Conservation (phyloP, 2,888 invertebrate species). For the Suillia variegata region DNA sequence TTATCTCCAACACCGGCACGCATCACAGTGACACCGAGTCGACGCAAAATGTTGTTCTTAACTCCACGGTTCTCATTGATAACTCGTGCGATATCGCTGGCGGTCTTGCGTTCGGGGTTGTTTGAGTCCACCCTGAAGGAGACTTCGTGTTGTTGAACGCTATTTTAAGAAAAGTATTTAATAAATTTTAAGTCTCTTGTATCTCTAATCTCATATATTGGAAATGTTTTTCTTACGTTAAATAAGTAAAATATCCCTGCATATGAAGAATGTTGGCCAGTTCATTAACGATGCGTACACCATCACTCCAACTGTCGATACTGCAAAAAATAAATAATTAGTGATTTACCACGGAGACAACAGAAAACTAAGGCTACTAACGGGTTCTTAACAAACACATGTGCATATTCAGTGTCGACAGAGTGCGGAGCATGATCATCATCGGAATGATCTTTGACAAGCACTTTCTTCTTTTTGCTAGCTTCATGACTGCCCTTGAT, state of each 20-base stretch:
- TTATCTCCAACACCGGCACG: conserved; percentile 81
- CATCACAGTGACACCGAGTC: conserved; percentile 72
- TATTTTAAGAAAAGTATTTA: conserved; percentile 21
- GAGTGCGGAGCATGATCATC: conserved; percentile 67
- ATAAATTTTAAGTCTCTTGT: no score
- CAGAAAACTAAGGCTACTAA: conserved; percentile 54
- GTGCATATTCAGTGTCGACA: conserved; percentile 79
- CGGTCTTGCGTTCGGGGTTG: conserved; percentile 60
- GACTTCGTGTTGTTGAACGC: conserved; percentile 78
- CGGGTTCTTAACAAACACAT: conserved; percentile 77
- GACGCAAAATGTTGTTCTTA: conserved; percentile 69
- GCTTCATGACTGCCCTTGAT: conserved; percentile 51
- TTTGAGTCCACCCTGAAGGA: conserved; percentile 61
- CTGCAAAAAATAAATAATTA: conserved; percentile 55
- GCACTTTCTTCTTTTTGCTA: conserved; percentile 55
- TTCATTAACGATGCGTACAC: conserved; percentile 72
- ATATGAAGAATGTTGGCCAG: conserved; percentile 72
- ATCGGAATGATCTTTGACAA: conserved; percentile 57
- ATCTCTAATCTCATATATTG: background rate
- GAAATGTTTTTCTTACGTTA: conserved; percentile 43
- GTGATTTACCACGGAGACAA: background rate
- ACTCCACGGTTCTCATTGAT: conserved; percentile 65
- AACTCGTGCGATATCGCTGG: conserved; percentile 57
- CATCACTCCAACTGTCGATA: conserved; percentile 73
- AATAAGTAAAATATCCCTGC: conserved; percentile 60